These are phyloP conservation scores for Ceratothoa steindachneri DNA, from an alignment of 2,888 invertebrate species.

Conservation along the genomic window DNA sequence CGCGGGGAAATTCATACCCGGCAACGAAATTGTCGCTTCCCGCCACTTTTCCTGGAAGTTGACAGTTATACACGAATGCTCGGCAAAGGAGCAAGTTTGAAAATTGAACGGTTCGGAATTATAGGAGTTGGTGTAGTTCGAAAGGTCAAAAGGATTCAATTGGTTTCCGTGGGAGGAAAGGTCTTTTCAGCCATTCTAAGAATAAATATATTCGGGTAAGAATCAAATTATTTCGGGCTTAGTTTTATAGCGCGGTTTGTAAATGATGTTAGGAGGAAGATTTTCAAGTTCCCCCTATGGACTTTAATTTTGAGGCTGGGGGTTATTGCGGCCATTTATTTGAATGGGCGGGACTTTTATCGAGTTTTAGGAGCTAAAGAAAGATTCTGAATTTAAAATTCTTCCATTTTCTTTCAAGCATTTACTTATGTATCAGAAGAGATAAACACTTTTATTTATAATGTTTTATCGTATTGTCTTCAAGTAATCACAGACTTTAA, in stretches of 20 bases:
- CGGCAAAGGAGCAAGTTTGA: constrained; percentile 8
- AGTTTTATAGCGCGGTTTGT: not conserved
- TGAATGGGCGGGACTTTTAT: too few species aligned
- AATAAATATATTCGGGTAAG: not conserved
- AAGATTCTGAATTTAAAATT: too few species aligned
- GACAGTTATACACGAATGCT: constrained; percentile 10
- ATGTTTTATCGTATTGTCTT: too few species aligned
- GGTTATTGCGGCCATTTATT: too few species aligned
- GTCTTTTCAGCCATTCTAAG: not conserved
- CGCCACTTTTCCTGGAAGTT: not conserved
- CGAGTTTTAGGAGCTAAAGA: too few species aligned
- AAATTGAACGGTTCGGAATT: constrained; percentile 10
- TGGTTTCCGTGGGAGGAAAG: not conserved
- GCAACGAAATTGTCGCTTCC: constrained; percentile 3
- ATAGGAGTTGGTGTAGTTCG: not conserved
- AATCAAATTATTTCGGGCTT: constrained; percentile 8
- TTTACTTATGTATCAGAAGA: too few species aligned
- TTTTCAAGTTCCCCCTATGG: not conserved
- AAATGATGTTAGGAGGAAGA: not conserved
- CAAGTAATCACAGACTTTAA: too few species aligned
- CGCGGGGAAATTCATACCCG: constrained; percentile 6
- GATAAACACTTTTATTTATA: too few species aligned
- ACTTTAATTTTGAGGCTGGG: not conserved
- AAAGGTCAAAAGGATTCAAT: not conserved
- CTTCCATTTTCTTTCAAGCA: too few species aligned